These are phyloP conservation scores for Megaceryle torquata DNA, from an alignment of 2,113 vertebrate species.

Conservation along the genomic window DNA sequence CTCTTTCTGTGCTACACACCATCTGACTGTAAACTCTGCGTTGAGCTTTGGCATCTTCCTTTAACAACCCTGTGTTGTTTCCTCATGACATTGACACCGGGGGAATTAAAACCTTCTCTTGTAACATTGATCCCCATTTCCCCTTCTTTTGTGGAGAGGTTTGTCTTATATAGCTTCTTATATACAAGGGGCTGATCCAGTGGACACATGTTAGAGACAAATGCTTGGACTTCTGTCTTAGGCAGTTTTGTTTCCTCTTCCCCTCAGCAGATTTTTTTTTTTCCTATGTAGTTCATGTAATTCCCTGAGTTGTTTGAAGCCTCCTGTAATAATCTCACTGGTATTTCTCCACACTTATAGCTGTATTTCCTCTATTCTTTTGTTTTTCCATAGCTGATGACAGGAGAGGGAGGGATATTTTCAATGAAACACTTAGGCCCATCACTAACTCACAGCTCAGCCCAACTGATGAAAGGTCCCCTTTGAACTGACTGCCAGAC, in stretches of 20 bases:
- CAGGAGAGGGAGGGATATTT: slow-evolving; percentile 24
- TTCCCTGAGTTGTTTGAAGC: slow-evolving; percentile 22
- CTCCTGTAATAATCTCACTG: slow-evolving; percentile 24
- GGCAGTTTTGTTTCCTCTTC: not conserved
- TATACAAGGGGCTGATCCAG: not conserved
- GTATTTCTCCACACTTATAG: slow-evolving; percentile 23
- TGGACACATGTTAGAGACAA: not conserved
- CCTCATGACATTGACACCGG: not conserved
- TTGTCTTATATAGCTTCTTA: not conserved
- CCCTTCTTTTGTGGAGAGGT: not conserved
- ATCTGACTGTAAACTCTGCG: not conserved
- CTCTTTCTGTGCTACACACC: not conserved
- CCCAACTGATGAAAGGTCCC: slow-evolving; percentile 22
- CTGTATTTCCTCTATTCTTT: slow-evolving; percentile 40
- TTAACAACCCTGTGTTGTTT: not conserved
- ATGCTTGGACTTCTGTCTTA: not conserved
- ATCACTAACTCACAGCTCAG: slow-evolving; percentile 44
- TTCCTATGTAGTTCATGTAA: slow-evolving; percentile 2
- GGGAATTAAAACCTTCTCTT: not conserved
- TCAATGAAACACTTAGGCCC: slow-evolving; percentile 4
- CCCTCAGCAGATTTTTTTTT: not conserved
- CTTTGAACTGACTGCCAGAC: slow-evolving; percentile 25
- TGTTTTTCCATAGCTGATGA: slow-evolving; percentile 33
- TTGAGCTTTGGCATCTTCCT: not conserved
- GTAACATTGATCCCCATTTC: not conserved